Evolutionary conservation across 2,113 vertebrate species (phyloP), one percentile per base, ranked within the genome.

Genomic region (Mus spicilegus): DNA sequence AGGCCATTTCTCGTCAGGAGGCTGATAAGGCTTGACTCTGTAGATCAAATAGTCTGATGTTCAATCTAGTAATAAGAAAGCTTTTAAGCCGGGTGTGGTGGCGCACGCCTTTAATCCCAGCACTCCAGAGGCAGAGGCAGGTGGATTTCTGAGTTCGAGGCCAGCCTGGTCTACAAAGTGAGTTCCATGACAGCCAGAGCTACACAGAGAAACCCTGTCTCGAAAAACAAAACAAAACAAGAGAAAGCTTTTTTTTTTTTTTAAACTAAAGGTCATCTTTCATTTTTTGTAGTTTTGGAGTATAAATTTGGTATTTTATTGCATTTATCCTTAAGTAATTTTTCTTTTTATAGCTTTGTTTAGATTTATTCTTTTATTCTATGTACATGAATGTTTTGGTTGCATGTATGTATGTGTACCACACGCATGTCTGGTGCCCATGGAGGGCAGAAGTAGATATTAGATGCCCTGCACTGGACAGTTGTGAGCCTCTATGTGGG

Each of bases 321-420:
- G n/a, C 5, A 28, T 76, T 80, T 94, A 82, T 96, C 61, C n/a
- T 33, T 70, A 76, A 91, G 33, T 82, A 87, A 19, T 51, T 67
- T 69, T 86, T 85, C 56, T 42, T 85, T 85, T 85, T 4, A 36
- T 54, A 28, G 54, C 36, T 80, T 80, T 20, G 51, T 56, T 80
- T 80, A 56, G 30, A 80, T 36, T 80, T 78, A 51, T 2, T n/a
- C n/a, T 73, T 56, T 80, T 20, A 56, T 56, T 56, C 54, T n/a
- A 80, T 22, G 30, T 22, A 22, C 54, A 33, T 54, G 30, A 56
- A 19, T 56, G 33, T 36, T 36, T 80, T 80, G 51, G 30, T 80
- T 56, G 51, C 10, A 36, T 56, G 77, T 36, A 56, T n/a, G 19
- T 22, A 33, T 80, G 49, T 80, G 30, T 80, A 56, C 51, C 30